phyloP scores from a whole-genome alignment of 1,140 invertebrate genomes.

The Globodera rostochiensis region DNA sequence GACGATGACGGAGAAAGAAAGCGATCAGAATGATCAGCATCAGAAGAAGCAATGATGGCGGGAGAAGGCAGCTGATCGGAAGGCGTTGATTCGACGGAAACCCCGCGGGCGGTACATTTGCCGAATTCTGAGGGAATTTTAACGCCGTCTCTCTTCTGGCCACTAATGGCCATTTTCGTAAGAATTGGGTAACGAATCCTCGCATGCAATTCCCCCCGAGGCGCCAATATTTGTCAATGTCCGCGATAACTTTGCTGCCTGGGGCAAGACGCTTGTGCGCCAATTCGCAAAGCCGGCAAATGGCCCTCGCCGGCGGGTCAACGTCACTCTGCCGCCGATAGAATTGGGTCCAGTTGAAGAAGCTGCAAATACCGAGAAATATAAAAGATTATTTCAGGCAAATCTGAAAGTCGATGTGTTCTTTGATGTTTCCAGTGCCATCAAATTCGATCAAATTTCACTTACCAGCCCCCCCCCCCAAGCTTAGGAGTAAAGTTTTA shows the following conservation, averaged over 20 bases:
- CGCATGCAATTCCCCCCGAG: background rate
- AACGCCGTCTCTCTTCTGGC: too few relatives aligned
- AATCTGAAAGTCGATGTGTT: background rate
- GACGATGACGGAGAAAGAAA: background rate
- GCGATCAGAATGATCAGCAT: background rate
- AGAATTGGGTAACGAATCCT: background rate
- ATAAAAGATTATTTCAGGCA: too few relatives aligned
- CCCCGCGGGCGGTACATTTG: background rate
- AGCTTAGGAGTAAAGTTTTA: too few relatives aligned
- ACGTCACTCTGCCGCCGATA: background rate
- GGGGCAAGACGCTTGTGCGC: background rate
- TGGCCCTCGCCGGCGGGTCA: constrained; percentile 9
- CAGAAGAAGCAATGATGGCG: background rate
- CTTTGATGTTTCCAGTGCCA: too few relatives aligned
- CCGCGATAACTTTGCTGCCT: background rate
- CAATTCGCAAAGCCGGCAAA: constrained; percentile 15
- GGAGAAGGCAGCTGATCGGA: background rate
- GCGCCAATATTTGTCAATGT: background rate
- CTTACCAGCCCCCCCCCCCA: too few relatives aligned
- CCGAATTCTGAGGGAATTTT: background rate
- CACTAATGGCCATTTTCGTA: background rate
- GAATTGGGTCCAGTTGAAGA: constrained; percentile 25
- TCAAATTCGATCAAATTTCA: too few relatives aligned
- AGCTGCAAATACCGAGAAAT: background rate
- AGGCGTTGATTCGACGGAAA: background rate